phyloP scores from a whole-genome alignment of 2,113 vertebrate species.

The Nicator chloris region DNA sequence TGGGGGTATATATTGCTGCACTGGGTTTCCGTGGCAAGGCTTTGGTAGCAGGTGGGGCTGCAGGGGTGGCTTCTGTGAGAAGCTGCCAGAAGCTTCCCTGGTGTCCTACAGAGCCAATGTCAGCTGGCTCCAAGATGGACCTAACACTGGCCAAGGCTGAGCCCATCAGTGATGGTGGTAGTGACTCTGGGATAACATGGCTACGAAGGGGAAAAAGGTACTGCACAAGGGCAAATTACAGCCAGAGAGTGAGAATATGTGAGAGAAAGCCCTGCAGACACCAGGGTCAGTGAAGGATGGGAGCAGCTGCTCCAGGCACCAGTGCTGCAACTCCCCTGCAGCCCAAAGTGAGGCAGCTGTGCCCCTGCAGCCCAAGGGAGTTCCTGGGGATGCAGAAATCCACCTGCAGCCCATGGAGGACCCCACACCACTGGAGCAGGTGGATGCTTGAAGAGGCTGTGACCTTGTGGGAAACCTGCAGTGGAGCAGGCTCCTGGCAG shows the following conservation, averaged over 20 bases:
- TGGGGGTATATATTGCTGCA: not conserved
- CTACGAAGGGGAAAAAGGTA: not conserved
- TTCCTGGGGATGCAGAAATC: not conserved
- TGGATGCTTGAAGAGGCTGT: not conserved
- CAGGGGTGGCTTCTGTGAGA: not conserved
- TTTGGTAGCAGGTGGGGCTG: not conserved
- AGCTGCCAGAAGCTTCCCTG: not conserved
- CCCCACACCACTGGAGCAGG: accelerated
- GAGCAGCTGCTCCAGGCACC: not conserved
- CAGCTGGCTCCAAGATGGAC: not conserved
- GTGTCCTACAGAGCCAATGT: not conserved
- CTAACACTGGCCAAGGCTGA: accelerated
- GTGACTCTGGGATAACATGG: not conserved
- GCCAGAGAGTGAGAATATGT: not conserved
- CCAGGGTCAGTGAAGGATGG: not conserved
- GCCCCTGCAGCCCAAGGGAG: not conserved
- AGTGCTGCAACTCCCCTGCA: not conserved
- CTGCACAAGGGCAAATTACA: not conserved
- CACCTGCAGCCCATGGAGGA: not conserved
- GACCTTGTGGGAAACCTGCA: not conserved
- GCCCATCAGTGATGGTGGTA: not conserved
- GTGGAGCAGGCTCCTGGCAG: not conserved
- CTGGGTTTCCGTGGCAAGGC: not conserved
- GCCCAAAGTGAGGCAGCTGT: not conserved
- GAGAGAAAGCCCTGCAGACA: not conserved